Conservation (phyloP, 2,113 vertebrate species). For the Oncorhynchus mykiss region DNA sequence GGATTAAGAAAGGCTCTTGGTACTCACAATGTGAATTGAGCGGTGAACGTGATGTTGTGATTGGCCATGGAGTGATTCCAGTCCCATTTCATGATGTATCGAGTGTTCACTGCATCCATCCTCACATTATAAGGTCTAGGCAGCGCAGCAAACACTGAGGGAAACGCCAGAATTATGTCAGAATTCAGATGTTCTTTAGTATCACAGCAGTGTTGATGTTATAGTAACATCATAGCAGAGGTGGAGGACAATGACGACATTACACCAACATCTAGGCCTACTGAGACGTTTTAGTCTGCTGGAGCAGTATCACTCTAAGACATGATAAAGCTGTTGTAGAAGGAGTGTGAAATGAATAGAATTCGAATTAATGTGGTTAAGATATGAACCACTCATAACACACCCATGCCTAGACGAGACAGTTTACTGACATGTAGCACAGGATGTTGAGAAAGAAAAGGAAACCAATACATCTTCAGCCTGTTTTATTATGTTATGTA, state of each 20-base stretch:
- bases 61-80: constrained; percentile 11
- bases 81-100: constrained; percentile 29
- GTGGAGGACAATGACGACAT: not conserved
- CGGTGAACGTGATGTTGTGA: constrained; percentile 19
- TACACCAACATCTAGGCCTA: not conserved
- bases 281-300: not conserved
- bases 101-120: constrained; percentile 23
- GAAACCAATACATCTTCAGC: too few relatives aligned
- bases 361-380: too few relatives aligned
- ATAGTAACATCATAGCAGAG: too few relatives aligned
- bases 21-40: constrained; percentile 25
- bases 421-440: too few relatives aligned
- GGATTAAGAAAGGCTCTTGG: not conserved
- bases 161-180: not conserved
- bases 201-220: too few relatives aligned
- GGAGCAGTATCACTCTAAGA: not conserved
- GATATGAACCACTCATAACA: too few relatives aligned
- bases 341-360: too few relatives aligned
- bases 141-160: constrained; percentile 4
- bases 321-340: not conserved
- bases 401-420: too few relatives aligned
- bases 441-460: too few relatives aligned
- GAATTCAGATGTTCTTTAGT: not conserved
- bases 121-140: constrained; percentile 16
- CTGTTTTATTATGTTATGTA: too few relatives aligned